Conservation (phyloP, 2,888 invertebrate species). For the Nudaria mundana region DNA sequence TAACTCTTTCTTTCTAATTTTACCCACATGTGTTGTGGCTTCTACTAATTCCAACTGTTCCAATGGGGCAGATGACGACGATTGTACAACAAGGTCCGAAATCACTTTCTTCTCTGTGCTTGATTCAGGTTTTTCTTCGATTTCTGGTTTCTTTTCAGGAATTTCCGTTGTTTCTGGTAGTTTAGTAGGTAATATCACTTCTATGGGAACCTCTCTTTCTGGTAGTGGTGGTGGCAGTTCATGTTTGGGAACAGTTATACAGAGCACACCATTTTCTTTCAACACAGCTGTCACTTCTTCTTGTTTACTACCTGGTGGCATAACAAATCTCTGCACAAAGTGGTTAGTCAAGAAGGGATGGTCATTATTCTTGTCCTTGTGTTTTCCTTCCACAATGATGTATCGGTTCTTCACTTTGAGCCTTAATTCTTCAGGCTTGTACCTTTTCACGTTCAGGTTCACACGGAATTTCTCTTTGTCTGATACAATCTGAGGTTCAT, state of each 20-base stretch:
- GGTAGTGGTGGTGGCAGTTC: conserved; percentile 66
- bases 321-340: conserved; percentile 64
- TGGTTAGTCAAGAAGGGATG: conserved; percentile 60
- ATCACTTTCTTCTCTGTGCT: conserved; percentile 23
- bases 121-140: conserved; percentile 31
- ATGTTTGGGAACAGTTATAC: conserved; percentile 63
- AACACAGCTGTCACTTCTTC: conserved; percentile 67
- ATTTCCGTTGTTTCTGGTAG: conserved; percentile 38
- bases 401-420: conserved; percentile 68
- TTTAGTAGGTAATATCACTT: conserved; percentile 43
- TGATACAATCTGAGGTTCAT: conserved; percentile 64
- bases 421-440: conserved; percentile 65
- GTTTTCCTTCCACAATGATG: conserved; percentile 64
- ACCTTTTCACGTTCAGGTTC: conserved; percentile 58
- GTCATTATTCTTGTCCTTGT: conserved; percentile 53
- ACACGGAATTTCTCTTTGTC: conserved; percentile 58
- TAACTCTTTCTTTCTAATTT: conserved; percentile 73
- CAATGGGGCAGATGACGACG: conserved; percentile 39
- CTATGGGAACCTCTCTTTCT: conserved; percentile 64
- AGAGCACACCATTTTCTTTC: conserved; percentile 58
- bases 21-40: conserved; percentile 66
- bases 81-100: conserved; percentile 13
- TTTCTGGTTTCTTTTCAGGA: conserved; percentile 18
- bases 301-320: conserved; percentile 61
- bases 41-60: conserved; percentile 56